These are phyloP conservation scores for Pipa parva DNA, from an alignment of 2,113 vertebrate species.

Conservation along the genomic window DNA sequence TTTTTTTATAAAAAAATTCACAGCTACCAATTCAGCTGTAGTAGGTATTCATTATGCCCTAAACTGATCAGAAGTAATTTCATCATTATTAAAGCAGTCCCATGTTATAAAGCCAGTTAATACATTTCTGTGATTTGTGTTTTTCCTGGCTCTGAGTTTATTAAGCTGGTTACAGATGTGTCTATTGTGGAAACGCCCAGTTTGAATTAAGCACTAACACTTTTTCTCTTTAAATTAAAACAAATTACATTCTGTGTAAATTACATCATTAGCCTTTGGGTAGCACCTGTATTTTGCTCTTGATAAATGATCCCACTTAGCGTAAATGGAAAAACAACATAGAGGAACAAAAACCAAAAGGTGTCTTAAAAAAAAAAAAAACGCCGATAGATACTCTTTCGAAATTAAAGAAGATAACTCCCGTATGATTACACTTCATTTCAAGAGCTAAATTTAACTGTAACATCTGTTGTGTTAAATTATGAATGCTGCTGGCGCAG, in stretches of 20 bases:
- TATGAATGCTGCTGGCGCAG: slow-evolving; percentile 10
- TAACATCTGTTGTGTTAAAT: slow-evolving; percentile 17
- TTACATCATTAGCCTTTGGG: neutral
- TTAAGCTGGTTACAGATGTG: too few species aligned
- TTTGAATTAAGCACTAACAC: too few species aligned
- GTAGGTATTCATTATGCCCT: too few species aligned
- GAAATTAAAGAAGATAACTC: neutral
- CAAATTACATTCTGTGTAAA: neutral
- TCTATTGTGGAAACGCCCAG: too few species aligned
- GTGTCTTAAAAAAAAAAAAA: slow-evolving; percentile 1
- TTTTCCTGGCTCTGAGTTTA: too few species aligned
- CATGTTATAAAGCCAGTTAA: too few species aligned
- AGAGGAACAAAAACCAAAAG: neutral
- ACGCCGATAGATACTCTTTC: neutral
- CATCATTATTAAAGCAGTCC: too few species aligned
- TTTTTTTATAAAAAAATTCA: too few species aligned
- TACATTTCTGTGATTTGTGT: too few species aligned
- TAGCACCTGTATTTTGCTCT: slow-evolving; percentile 8
- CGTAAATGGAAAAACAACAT: neutral
- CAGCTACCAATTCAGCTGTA: too few species aligned
- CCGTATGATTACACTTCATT: neutral
- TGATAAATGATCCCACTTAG: neutral
- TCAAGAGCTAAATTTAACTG: slow-evolving; percentile 9
- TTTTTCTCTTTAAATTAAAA: neutral
- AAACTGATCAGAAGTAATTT: too few species aligned